Base-by-base conservation (phyloP, 2,888 invertebrate genomes). In the Bhutanitis thaidina region DNA sequence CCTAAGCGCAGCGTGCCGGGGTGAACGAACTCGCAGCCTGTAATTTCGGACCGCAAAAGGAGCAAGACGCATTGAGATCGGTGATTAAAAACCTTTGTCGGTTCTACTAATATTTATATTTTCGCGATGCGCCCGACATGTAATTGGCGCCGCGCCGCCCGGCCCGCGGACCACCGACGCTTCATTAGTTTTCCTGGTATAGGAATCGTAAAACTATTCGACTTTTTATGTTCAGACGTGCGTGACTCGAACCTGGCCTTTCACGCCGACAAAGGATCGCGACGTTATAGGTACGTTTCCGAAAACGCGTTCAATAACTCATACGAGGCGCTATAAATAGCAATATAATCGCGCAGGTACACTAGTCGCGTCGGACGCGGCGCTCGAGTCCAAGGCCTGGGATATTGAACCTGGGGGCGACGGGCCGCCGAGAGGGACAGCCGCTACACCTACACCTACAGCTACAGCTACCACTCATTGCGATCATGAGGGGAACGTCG, bases 21-120 rank as follows among this genome's bases (percentile, higher is more conserved):
- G 87, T 89, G 77, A 88, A 75, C 85, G 89, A 88, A 83, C 89
- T 79, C 78, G 71, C 82, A 81, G 82, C 79, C 87, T 83, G 88
- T 83, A 88, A 88, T 88, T 89, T 88, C 69, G 87, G 87, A 89
- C 89, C 89, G 89, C 89, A 89, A 89, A 89, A 89, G 75, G 85
- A 86, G 72, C 76, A 87, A 86, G 78, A 85, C 74, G 76, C 73
- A 80, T 77, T 73, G 75, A 76, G 86, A 89, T 89, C 77, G 82
- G 86, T 87, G 89, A 89, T 89, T 88, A 88, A 87, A 87, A 88
- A 85, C 87, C 87, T 89, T 89, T 89, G 89, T 88, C 89, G 89
- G 89, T 85, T 88, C 88, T 89, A 89, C 89, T 89, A 89, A 89
- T 89, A 89, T 89, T 89, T 88, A 89, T 89, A 89, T 89, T 87